phyloP scores from a whole-genome alignment of 2,797 vertebrate genomes.

The Staurois parvus region DNA sequence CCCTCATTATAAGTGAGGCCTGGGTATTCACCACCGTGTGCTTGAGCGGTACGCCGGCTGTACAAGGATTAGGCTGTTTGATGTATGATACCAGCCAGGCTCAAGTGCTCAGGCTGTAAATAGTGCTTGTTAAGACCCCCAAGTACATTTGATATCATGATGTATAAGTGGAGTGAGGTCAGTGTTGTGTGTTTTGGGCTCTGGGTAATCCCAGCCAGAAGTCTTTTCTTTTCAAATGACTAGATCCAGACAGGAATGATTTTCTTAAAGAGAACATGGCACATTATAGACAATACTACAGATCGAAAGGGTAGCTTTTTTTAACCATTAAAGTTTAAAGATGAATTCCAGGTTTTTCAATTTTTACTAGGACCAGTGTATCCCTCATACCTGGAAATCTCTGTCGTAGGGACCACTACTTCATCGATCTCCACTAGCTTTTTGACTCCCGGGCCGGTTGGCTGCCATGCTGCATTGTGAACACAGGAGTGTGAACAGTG shows the following conservation, averaged over 20 bases:
- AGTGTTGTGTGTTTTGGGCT: conserved; percentile 12
- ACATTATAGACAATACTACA: neutral
- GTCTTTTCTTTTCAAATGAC: conserved; percentile 17
- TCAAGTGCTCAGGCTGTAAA: conserved; percentile 41
- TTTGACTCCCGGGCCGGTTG: too few species aligned
- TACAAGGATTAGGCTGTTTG: conserved; percentile 42
- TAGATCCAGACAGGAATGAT: neutral
- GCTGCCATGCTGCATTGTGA: too few species aligned
- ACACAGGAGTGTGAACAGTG: too few species aligned
- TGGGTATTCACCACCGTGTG: conserved; percentile 1
- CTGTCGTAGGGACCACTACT: too few species aligned
- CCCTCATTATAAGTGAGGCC: conserved; percentile 36
- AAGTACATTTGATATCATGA: conserved; percentile 31
- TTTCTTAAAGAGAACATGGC: neutral
- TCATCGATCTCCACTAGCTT: too few species aligned
- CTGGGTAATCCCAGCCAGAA: conserved; percentile 28
- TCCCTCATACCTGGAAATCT: too few species aligned
- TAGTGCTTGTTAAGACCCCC: conserved; percentile 54
- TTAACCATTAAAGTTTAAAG: too few species aligned
- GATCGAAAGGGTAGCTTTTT: too few species aligned
- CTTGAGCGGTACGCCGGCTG: conserved; percentile 20
- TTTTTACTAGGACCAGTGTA: too few species aligned
- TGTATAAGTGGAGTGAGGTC: conserved; percentile 30
- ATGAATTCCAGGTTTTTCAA: too few species aligned
- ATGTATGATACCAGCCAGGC: conserved; percentile 43